Base-by-base conservation (phyloP, 2,888 invertebrate genomes). In the Drosophila meridiana region DNA sequence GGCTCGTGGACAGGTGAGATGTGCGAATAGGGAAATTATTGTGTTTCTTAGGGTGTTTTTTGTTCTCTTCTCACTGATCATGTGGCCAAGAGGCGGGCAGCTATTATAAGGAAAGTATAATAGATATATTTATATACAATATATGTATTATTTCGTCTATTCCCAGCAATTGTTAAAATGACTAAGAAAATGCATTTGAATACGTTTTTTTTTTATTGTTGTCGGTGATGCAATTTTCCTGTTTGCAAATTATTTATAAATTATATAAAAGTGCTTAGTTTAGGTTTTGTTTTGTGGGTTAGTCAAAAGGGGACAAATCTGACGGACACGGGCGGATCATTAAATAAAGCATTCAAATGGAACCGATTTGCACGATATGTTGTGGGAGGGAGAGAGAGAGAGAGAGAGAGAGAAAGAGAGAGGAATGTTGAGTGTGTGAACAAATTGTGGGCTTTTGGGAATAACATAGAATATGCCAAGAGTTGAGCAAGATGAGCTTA, bases 271-370 rank as follows among this genome's bases (percentile, higher is more conserved):
- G 42, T 60, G 69, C 64, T 72, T 82, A 73, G 40, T 62, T 30
- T 20, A 43, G 52, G n/a, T 45, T 52, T 58, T 40, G 36, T 4
- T 56, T 40, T 50, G 32, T 52, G 14, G n/a, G 66, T 20, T 48
- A 72, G 59, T 66, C 65, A 60, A 52, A 52, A 26, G 59, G 59
- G 55, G 74, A 73, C 65, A 73, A 73, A 42, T 76, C 52, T 20
- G 38, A 8, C 13, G 38, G 20, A 34, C 28, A 43, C 36, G 52
- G 53, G 5, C 26, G 40, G 70, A 63, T 69, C 69, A 66, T 83
- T 79, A 87, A 58, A 64, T 42, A 58, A 71, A 32, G 74, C 83
- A 82, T 69, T 88, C 86, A 58, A 43, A 62, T 80, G 86, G 88
- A 83, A 88, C 68, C 48, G 62, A 68, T 67, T 67, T 67, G 47